Conservation (phyloP, 1,140 invertebrate species). For the Euura saliciscinereae region DNA sequence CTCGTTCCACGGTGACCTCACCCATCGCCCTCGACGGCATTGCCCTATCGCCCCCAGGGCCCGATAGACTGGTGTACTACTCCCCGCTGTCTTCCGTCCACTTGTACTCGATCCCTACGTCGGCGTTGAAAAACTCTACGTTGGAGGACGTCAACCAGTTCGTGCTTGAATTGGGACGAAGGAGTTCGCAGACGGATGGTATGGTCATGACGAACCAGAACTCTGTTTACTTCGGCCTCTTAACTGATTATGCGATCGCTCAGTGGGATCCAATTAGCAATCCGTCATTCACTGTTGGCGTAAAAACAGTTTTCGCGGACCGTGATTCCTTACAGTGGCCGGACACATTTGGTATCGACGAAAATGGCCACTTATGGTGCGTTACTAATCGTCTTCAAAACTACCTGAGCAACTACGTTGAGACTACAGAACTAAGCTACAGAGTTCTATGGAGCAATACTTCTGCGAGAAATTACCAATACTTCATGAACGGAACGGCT, state of each 20-base stretch:
- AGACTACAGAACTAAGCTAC: conserved; percentile 63
- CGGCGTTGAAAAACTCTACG: conserved; percentile 53
- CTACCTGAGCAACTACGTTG: conserved; percentile 63
- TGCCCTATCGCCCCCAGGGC: conserved; percentile 65
- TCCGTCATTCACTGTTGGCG: conserved; percentile 51
- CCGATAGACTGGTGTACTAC: conserved; percentile 66
- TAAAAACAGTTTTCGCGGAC: conserved; percentile 68
- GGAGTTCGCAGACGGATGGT: conserved; percentile 70
- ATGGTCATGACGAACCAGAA: conserved; percentile 73
- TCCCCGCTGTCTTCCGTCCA: conserved; percentile 68
- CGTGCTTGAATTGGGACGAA: conserved; percentile 65
- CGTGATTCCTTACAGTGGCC: conserved; percentile 73
- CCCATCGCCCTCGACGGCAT: conserved; percentile 69
- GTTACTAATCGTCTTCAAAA: conserved; percentile 70
- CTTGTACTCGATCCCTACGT: conserved; percentile 66
- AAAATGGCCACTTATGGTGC: conserved; percentile 67
- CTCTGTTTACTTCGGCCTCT: conserved; percentile 68
- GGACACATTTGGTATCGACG: conserved; percentile 72
- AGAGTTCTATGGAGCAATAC: conserved; percentile 60
- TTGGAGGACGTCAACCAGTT: conserved; percentile 44
- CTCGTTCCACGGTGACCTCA: conserved; percentile 61
- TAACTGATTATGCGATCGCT: conserved; percentile 69
- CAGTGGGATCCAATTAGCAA: conserved; percentile 66
- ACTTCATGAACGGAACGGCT: conserved; percentile 50
- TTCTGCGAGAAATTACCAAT: conserved; percentile 67